Evolutionary conservation across 2,888 invertebrate genomes (phyloP).

Genomic region (Nemapogon koenigi): DNA sequence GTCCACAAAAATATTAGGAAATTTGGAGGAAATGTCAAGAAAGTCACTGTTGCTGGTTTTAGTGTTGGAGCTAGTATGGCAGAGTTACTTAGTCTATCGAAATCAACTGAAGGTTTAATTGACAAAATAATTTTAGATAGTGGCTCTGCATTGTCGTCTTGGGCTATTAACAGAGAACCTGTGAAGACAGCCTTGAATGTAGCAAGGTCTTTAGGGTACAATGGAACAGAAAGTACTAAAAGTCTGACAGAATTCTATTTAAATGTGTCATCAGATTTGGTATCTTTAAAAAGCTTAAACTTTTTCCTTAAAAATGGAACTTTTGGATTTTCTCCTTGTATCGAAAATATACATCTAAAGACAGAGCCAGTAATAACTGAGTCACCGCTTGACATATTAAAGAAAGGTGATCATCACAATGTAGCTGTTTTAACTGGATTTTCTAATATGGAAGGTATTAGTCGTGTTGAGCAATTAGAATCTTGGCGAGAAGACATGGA

Average conservation of each 20-base stretch:
- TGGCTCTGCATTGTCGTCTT: constrained; percentile 45
- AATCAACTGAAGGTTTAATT: constrained; percentile 36
- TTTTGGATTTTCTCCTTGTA: constrained; percentile 49
- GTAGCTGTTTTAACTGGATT: constrained; percentile 40
- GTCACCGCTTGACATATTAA: constrained; percentile 38
- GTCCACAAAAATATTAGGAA: constrained; percentile 74
- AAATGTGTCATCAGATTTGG: constrained; percentile 22
- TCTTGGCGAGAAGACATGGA: constrained; percentile 47
- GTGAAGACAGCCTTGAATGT: constrained; percentile 42
- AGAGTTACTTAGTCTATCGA: constrained; percentile 37
- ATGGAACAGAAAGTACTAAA: constrained; percentile 34
- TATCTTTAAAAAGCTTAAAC: constrained; percentile 36
- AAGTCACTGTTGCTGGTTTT: constrained; percentile 83
- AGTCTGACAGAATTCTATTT: constrained; percentile 46
- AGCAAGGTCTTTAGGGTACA: constrained; percentile 40
- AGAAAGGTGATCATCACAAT: constrained; percentile 29
- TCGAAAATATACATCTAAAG: constrained; percentile 34
- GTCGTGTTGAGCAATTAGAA: constrained; percentile 35
- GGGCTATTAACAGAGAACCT: constrained; percentile 42
- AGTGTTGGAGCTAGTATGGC: constrained; percentile 74
- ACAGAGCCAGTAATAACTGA: constrained; percentile 39
- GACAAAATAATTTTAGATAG: constrained; percentile 47
- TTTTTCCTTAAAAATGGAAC: constrained; percentile 46
- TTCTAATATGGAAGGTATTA: constrained; percentile 51
- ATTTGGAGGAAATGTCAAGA: constrained; percentile 82